A percentile compares a stretch with the other conserved stretches of the same genome.
phyloP scores from a whole-genome alignment of 2,888 invertebrate genomes.

The Muschampia plurimacula region DNA sequence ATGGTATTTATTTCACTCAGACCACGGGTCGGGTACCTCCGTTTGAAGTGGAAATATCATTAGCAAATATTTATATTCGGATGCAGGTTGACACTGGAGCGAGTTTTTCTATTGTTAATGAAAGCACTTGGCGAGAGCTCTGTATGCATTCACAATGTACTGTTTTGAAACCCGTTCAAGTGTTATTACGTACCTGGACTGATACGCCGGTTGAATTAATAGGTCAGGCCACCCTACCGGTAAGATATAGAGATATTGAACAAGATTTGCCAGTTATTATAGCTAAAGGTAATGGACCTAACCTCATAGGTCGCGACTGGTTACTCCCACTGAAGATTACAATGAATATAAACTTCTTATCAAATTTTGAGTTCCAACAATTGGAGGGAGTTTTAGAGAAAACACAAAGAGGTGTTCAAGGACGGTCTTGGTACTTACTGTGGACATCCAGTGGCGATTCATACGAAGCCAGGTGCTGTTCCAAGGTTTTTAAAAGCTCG shows the following conservation, averaged over 20 bases:
- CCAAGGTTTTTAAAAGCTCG: slow-evolving; percentile 48
- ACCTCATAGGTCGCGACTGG: slow-evolving; percentile 43
- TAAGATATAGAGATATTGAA: slow-evolving; percentile 35
- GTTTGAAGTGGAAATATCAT: slow-evolving; percentile 34
- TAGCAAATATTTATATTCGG: slow-evolving; percentile 32
- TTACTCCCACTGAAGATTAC: slow-evolving; percentile 39
- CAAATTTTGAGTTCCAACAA: background rate
- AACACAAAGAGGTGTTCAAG: slow-evolving; percentile 45
- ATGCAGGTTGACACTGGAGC: slow-evolving; percentile 45
- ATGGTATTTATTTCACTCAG: slow-evolving; percentile 33
- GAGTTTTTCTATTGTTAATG: slow-evolving; percentile 40
- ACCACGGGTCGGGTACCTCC: slow-evolving; percentile 30
- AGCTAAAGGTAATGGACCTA: slow-evolving; percentile 39
- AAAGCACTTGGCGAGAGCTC: slow-evolving; percentile 33
- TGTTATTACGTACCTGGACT: slow-evolving; percentile 39
- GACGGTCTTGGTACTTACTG: slow-evolving; percentile 45
- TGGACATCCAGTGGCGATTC: slow-evolving; percentile 46
- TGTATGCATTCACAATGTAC: background rate
- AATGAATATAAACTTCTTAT: slow-evolving; percentile 35
- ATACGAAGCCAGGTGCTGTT: slow-evolving; percentile 45
- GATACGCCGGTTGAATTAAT: slow-evolving; percentile 41
- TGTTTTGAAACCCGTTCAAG: slow-evolving; percentile 10
- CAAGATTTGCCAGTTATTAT: slow-evolving; percentile 39
- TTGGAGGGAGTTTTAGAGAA: slow-evolving; percentile 15
- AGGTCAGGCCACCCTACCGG: slow-evolving; percentile 37